phyloP scores from a whole-genome alignment of 2,888 invertebrate species.

The Phania funesta region DNA sequence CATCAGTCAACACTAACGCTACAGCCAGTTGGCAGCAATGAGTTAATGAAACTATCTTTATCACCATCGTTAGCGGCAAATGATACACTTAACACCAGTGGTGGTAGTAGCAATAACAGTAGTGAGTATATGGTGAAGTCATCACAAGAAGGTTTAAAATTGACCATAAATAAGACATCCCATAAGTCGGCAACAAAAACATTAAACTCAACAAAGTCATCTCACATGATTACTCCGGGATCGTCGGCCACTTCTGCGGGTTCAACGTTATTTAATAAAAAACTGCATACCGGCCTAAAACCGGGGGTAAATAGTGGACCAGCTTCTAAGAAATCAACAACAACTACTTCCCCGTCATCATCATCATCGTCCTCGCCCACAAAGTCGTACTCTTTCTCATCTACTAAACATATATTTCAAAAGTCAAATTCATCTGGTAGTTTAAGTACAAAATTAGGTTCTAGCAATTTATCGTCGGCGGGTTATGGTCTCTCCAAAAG shows the following conservation, averaged over 20 bases:
- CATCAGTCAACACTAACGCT: constrained; percentile 58
- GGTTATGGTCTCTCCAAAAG: constrained; percentile 74
- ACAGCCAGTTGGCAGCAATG: constrained; percentile 68
- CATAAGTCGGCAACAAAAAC: constrained; percentile 37
- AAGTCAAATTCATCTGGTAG: constrained; percentile 79
- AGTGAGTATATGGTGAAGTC: constrained; percentile 94
- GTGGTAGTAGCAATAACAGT: constrained; percentile 49
- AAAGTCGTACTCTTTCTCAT: constrained; percentile 21
- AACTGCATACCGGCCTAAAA: constrained; percentile 90
- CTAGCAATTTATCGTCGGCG: constrained; percentile 67
- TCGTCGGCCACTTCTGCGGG: constrained; percentile 79
- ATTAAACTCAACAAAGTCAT: constrained; percentile 19
- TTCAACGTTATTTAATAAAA: constrained; percentile 81
- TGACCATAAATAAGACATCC: constrained; percentile 91
- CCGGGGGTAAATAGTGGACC: constrained; percentile 93
- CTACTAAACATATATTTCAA: constrained; percentile 77
- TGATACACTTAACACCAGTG: constrained; percentile 52
- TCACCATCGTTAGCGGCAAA: not conserved
- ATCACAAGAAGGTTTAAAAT: constrained; percentile 91
- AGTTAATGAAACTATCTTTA: constrained; percentile 23
- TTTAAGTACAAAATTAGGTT: constrained; percentile 74
- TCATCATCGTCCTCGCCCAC: constrained; percentile 34
- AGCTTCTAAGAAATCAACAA: constrained; percentile 85
- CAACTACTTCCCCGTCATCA: constrained; percentile 59
- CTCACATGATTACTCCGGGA: constrained; percentile 76